Evolutionary conservation across 2,888 invertebrate genomes (phyloP).

Genomic region (Zygothrica quintamaculata): DNA sequence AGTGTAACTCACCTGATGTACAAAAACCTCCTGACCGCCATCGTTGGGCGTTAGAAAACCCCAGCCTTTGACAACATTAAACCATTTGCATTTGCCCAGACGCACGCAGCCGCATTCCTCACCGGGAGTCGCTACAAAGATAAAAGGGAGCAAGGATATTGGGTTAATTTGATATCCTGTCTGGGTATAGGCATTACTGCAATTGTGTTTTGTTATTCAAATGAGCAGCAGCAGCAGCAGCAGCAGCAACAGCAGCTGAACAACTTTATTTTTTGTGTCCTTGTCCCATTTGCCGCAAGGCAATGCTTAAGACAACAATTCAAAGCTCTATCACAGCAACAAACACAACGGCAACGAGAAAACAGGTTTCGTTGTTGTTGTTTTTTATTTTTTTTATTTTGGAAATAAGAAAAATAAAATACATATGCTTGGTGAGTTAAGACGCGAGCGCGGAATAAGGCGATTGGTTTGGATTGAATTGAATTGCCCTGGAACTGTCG

Average conservation of each 20-base stretch:
- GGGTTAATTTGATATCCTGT: constrained; percentile 58
- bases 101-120: constrained; percentile 86
- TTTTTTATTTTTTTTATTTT: no score
- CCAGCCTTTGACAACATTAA: constrained; percentile 97
- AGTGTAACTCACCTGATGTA: constrained; percentile 91
- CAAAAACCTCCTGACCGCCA: constrained; percentile 95
- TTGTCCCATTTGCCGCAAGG: constrained; percentile 75
- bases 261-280: constrained; percentile 46
- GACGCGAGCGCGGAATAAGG: constrained; percentile 36
- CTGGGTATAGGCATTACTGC: constrained; percentile 32
- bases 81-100: constrained; percentile 96
- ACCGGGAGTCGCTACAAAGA: constrained; percentile 65
- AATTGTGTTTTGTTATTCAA: constrained; percentile 65
- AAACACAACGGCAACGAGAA: constrained; percentile 22
- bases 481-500: constrained; percentile 22
- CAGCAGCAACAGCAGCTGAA: constrained; percentile 57
- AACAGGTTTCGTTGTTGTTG: constrained; percentile 47
- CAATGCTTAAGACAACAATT: constrained; percentile 32
- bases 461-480: constrained; percentile 44
- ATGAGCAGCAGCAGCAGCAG: constrained; percentile 54
- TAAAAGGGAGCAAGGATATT: constrained; percentile 27
- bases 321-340: constrained; percentile 28
- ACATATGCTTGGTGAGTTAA: constrained; percentile 12
- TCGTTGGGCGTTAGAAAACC: constrained; percentile 96
- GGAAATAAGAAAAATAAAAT: constrained; percentile 23